These are phyloP conservation scores for Anabas testudineus DNA, from an alignment of 2,797 vertebrate species.

Conservation along the genomic window DNA sequence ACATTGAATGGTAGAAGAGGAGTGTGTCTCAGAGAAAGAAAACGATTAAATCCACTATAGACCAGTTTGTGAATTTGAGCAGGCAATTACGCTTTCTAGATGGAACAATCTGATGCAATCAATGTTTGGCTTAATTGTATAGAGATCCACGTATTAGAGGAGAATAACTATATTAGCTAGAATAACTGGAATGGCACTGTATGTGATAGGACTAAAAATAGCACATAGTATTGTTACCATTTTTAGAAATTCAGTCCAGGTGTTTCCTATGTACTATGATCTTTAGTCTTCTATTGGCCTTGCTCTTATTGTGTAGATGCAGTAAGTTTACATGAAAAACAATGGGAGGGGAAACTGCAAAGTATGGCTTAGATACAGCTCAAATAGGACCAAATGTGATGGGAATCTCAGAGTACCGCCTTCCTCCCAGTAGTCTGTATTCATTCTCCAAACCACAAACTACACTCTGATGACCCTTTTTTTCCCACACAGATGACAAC, in stretches of 20 bases:
- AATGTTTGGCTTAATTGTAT: conserved; percentile 5
- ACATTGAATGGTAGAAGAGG: conserved; percentile 8
- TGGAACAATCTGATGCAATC: conserved; percentile 4
- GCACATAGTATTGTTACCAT: not conserved
- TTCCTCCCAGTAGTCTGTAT: conserved; percentile 24
- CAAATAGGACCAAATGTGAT: conserved; percentile 50
- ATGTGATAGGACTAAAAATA: not conserved
- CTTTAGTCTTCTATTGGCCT: not conserved
- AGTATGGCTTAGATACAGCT: conserved; percentile 20
- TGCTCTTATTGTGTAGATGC: conserved; percentile 22
- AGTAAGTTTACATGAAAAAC: conserved; percentile 44
- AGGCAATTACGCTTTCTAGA: not conserved
- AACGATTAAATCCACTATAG: not conserved
- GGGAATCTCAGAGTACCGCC: conserved; percentile 36
- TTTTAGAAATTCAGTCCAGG: not conserved
- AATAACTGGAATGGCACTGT: not conserved
- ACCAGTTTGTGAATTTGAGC: conserved; percentile 9
- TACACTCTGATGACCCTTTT: not conserved
- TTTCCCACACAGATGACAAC: not conserved
- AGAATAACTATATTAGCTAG: conserved; percentile 4
- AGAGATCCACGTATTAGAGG: not conserved
- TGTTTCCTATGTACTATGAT: not conserved
- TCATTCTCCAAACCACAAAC: not conserved
- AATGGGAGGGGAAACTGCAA: conserved; percentile 42
- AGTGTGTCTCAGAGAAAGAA: conserved; percentile 15